Evolutionary conservation across 2,888 invertebrate genomes (phyloP).

Genomic region (Meganola albula): DNA sequence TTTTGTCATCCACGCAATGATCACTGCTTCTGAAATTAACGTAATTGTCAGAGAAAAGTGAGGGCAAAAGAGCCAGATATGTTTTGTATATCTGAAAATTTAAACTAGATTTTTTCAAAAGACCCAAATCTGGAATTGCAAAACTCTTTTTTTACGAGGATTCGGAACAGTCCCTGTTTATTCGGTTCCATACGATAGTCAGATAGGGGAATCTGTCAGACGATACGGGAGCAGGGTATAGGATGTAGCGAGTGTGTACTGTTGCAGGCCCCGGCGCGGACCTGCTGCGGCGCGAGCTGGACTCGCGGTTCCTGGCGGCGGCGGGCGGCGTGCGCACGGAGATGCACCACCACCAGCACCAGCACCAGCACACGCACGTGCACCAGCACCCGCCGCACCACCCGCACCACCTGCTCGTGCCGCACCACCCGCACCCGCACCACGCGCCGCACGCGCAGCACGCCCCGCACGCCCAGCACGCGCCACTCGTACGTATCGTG

Average conservation of each 20-base stretch:
- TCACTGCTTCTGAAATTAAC: too few relatives aligned
- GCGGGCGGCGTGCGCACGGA: constrained; percentile 84
- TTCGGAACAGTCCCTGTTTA: too few relatives aligned
- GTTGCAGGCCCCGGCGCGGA: constrained; percentile 81
- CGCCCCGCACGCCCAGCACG: constrained; percentile 41
- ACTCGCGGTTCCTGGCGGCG: constrained; percentile 92
- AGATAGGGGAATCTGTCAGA: too few relatives aligned
- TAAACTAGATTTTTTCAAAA: too few relatives aligned
- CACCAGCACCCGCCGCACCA: constrained; percentile 91
- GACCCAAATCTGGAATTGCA: too few relatives aligned
- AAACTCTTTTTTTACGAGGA: too few relatives aligned
- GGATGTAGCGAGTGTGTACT: constrained; percentile 11
- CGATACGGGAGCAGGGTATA: too few relatives aligned
- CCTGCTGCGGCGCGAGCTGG: constrained; percentile 91
- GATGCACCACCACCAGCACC: constrained; percentile 91
- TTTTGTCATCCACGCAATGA: too few relatives aligned
- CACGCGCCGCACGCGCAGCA: constrained; percentile 35
- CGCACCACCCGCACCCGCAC: constrained; percentile 40
- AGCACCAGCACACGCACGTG: constrained; percentile 92
- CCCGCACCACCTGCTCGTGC: constrained; percentile 71
- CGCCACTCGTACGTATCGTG: constrained; percentile 78
- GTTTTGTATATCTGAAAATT: too few relatives aligned
- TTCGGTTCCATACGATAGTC: too few relatives aligned
- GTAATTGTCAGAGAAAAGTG: too few relatives aligned
- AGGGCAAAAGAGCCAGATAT: too few relatives aligned